These are phyloP conservation scores for Drosophila affinis DNA, from an alignment of 2,888 invertebrate species.

Conservation along the genomic window DNA sequence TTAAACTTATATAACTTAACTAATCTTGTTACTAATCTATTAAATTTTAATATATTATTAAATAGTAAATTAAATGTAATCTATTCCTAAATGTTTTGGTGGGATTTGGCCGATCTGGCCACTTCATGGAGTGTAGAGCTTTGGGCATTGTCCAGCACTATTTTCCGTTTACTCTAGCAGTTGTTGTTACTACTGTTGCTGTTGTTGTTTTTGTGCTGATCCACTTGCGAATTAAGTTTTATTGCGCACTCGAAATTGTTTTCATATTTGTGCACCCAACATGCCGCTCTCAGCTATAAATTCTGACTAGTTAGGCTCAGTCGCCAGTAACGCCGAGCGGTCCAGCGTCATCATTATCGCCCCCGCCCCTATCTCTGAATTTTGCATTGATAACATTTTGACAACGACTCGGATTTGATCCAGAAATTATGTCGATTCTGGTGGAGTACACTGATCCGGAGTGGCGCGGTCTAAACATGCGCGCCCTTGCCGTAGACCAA, in stretches of 20 bases:
- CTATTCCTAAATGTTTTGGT: too few species aligned
- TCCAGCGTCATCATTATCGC: too few species aligned
- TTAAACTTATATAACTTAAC: too few species aligned
- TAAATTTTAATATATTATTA: too few species aligned
- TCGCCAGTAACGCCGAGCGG: conserved; percentile 26
- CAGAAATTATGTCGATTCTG: conserved; percentile 84
- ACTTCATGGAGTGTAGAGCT: not conserved
- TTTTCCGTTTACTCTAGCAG: conserved; percentile 4
- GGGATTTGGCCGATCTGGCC: not conserved
- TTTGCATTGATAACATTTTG: conserved; percentile 17
- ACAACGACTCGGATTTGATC: conserved; percentile 25
- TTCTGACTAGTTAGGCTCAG: conserved; percentile 53
- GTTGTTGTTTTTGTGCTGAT: conserved; percentile 39
- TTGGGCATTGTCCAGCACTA: conserved; percentile 4
- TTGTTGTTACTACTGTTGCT: conserved; percentile 4
- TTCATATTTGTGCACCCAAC: conserved; percentile 48
- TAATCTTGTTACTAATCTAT: too few species aligned
- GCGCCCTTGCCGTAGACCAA: conserved; percentile 87
- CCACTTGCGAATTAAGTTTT: conserved; percentile 54
- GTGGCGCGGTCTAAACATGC: conserved; percentile 86
- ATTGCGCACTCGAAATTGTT: conserved; percentile 76
- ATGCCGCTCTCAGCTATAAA: conserved; percentile 16
- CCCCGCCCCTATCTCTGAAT: not conserved
- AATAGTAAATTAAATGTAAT: too few species aligned
- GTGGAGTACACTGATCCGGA: conserved; percentile 86